Evolutionary conservation across 2,113 vertebrate genomes (phyloP).

Genomic region (Mobula birostris): DNA sequence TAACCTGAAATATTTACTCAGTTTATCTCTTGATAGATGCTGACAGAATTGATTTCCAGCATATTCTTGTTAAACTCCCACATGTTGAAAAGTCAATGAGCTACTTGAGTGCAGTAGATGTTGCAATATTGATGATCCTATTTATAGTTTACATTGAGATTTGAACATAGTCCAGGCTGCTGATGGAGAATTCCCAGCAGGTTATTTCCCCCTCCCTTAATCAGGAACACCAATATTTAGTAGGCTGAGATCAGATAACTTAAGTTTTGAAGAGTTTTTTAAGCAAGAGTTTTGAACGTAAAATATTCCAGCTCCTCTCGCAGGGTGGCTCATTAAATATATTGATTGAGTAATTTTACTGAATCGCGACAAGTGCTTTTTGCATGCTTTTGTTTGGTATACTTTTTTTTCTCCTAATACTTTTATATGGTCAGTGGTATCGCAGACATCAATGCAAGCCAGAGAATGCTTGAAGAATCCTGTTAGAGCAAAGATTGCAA

Average conservation of each 20-base stretch:
- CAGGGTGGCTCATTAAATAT: background rate
- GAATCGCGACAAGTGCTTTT: background rate
- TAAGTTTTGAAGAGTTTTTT: background rate
- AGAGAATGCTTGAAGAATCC: background rate
- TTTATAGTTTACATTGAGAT: background rate
- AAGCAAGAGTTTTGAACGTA: background rate
- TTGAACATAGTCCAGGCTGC: background rate
- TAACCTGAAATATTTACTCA: too few relatives aligned
- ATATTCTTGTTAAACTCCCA: background rate
- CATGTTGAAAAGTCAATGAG: background rate
- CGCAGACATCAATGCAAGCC: background rate
- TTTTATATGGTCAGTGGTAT: background rate
- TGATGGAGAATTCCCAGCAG: background rate
- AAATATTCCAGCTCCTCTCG: too few relatives aligned
- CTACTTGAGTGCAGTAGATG: background rate
- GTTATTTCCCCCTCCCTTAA: background rate
- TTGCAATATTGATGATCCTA: background rate
- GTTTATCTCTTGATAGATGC: background rate
- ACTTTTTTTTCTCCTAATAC: background rate
- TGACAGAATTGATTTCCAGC: background rate
- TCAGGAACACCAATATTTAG: background rate
- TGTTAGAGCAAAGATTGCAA: background rate
- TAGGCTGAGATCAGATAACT: background rate
- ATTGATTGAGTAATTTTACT: background rate
- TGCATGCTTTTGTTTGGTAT: background rate